These are phyloP conservation scores for Tenualosa ilisha DNA, from an alignment of 2,797 vertebrate genomes.

Conservation along the genomic window DNA sequence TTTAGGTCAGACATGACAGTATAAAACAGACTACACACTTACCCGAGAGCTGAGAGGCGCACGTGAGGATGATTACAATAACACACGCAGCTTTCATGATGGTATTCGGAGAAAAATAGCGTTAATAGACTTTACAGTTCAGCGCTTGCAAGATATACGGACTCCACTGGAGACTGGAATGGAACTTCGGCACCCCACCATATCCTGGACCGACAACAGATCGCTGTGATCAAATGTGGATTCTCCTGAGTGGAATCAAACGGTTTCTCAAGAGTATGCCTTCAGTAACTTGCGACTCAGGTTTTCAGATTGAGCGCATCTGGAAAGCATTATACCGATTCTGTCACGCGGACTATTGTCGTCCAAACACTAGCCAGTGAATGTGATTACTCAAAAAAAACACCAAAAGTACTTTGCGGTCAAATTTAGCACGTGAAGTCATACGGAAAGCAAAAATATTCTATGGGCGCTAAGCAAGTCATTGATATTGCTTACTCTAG, in stretches of 20 bases:
- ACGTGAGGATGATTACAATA: slow-evolving; percentile 59
- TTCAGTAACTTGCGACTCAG: not conserved
- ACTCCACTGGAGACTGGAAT: not conserved
- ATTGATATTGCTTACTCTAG: not conserved
- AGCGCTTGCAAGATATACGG: not conserved
- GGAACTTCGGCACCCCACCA: not conserved
- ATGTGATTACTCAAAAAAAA: not conserved
- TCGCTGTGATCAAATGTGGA: not conserved
- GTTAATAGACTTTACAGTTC: not conserved
- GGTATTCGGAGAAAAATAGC: not conserved
- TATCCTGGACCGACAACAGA: not conserved
- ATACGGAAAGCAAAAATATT: not conserved
- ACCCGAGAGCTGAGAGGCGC: slow-evolving; percentile 63
- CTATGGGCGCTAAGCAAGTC: not conserved
- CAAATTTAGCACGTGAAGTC: not conserved
- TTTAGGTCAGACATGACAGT: not conserved
- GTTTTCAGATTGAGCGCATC: slow-evolving; percentile 60
- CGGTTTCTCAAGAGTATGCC: slow-evolving; percentile 52
- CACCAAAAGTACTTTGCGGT: not conserved
- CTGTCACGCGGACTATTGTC: slow-evolving; percentile 62
- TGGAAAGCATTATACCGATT: slow-evolving; percentile 77
- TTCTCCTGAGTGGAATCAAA: slow-evolving; percentile 48
- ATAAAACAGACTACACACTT: slow-evolving; percentile 47
- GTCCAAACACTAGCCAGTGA: slow-evolving; percentile 44
- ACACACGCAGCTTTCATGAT: slow-evolving; percentile 63